These are phyloP conservation scores for Suillia variegata DNA, from an alignment of 2,888 invertebrate genomes.

Conservation along the genomic window DNA sequence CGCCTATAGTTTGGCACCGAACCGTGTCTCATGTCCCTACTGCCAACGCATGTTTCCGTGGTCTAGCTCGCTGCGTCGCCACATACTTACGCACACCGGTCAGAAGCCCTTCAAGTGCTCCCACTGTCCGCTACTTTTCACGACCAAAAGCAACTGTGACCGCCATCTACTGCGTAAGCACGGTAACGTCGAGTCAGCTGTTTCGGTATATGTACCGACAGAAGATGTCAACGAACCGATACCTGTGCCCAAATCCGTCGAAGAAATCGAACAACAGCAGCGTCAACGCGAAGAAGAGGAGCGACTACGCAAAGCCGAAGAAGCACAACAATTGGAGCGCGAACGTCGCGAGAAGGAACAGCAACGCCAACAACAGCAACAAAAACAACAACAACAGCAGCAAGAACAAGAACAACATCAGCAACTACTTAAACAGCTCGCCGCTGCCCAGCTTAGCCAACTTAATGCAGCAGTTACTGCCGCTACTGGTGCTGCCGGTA, in stretches of 20 bases:
- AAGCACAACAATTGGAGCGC: slow-evolving; percentile 35
- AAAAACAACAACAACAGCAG: slow-evolving; percentile 28
- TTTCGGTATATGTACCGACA: slow-evolving; percentile 63
- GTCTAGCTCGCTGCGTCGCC: slow-evolving; percentile 93
- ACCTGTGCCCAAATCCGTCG: slow-evolving; percentile 56
- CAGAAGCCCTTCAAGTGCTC: slow-evolving; percentile 97
- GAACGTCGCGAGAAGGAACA: slow-evolving; percentile 42
- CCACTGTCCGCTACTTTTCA: slow-evolving; percentile 90
- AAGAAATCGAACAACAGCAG: slow-evolving; percentile 57
- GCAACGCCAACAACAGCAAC: no score
- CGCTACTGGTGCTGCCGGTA: slow-evolving; percentile 3
- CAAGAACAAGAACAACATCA: slow-evolving; percentile 32
- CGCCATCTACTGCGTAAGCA: slow-evolving; percentile 91
- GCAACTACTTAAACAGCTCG: slow-evolving; percentile 48
- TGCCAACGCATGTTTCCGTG: slow-evolving; percentile 95
- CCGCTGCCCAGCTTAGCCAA: slow-evolving; percentile 66
- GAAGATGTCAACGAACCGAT: slow-evolving; percentile 60
- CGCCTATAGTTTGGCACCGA: slow-evolving; percentile 93
- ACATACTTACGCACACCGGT: slow-evolving; percentile 90
- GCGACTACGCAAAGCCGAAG: slow-evolving; percentile 45
- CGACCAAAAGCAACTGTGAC: slow-evolving; percentile 97
- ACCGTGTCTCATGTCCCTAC: slow-evolving; percentile 90
- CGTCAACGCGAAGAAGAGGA: slow-evolving; percentile 42
- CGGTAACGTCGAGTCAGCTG: slow-evolving; percentile 65
- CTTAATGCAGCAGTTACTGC: slow-evolving; percentile 24